A percentile compares a stretch with the other conserved stretches of the same genome.
phyloP scores from a whole-genome alignment of 37 sponge, comb jelly and placozoan species.

The Haliclona indistincta region DNA sequence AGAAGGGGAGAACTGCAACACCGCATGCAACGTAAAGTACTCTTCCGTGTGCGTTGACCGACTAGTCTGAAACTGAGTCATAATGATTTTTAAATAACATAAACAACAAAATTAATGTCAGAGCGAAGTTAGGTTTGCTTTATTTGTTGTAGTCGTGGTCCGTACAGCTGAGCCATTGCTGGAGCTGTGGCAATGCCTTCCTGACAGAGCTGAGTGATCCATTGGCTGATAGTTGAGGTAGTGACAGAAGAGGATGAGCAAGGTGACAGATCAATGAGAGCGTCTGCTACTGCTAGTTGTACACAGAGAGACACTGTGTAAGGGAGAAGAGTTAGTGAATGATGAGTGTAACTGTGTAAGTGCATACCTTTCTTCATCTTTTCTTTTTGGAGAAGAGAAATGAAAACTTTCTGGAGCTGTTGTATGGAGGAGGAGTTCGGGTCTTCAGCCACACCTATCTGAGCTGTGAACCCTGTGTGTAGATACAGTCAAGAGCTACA shows the following conservation, averaged over 20 bases:
- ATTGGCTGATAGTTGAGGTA: background rate
- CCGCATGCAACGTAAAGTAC: conserved; percentile 97
- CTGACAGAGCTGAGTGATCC: background rate
- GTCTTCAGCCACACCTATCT: conserved; percentile 24
- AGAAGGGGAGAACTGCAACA: conserved; percentile 97
- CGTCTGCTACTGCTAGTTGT: conserved; percentile 56
- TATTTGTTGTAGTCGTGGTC: too few relatives aligned
- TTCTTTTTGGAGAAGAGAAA: conserved; percentile 29
- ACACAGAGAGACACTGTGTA: conserved; percentile 28
- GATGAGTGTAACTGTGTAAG: background rate
- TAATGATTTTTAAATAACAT: too few relatives aligned
- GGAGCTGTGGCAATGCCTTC: background rate
- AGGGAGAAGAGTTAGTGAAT: background rate
- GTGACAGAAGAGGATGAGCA: background rate
- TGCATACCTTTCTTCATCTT: background rate
- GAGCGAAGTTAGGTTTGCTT: too few relatives aligned
- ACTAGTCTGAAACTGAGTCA: background rate
- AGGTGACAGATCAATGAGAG: conserved; percentile 55
- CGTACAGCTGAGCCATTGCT: background rate
- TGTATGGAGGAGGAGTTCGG: conserved; percentile 28
- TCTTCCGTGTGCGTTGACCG: conserved; percentile 85
- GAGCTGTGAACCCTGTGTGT: conserved; percentile 34
- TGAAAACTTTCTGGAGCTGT: conserved; percentile 53
- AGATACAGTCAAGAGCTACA: background rate
- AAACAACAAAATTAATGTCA: too few relatives aligned